Evolutionary conservation across 1,140 invertebrate species (phyloP).

Genomic region (Drosophila lacertosa): DNA sequence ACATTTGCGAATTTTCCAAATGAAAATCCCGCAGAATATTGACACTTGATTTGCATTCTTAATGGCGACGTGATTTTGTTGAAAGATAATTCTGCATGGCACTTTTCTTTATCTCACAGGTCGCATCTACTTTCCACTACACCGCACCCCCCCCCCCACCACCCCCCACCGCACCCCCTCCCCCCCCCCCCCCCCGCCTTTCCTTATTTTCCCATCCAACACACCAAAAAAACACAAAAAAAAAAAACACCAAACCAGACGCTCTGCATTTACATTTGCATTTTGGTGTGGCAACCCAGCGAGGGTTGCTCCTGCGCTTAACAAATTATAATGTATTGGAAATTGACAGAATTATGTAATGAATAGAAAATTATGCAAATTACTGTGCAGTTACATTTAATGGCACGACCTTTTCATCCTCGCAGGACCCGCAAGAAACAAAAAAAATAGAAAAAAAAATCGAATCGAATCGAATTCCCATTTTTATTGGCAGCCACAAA

Average conservation of each 20-base stretch:
- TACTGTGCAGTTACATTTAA: conserved; percentile 83
- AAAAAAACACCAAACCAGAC: no score
- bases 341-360: conserved; percentile 84
- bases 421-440: conserved; percentile 15
- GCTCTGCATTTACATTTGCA: no score
- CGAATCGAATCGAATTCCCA: conserved; percentile 51
- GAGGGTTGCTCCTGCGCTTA: conserved; percentile 47
- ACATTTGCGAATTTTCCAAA: conserved; percentile 63
- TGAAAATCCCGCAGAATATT: conserved; percentile 59
- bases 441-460: no score
- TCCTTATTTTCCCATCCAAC: no score
- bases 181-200: not conserved
- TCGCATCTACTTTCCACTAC: conserved; percentile 4
- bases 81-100: conserved; percentile 18
- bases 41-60: conserved; percentile 81
- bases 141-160: conserved; percentile 27
- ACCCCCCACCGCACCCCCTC: conserved; percentile 30
- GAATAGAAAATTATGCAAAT: conserved; percentile 84
- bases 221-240: no score
- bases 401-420: conserved; percentile 70
- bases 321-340: conserved; percentile 84
- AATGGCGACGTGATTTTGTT: conserved; percentile 72
- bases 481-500: conserved; percentile 42
- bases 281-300: no score
- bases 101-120: conserved; percentile 18